Evolutionary conservation across 2,888 invertebrate genomes (phyloP).

Genomic region (Orchesella flavescens): DNA sequence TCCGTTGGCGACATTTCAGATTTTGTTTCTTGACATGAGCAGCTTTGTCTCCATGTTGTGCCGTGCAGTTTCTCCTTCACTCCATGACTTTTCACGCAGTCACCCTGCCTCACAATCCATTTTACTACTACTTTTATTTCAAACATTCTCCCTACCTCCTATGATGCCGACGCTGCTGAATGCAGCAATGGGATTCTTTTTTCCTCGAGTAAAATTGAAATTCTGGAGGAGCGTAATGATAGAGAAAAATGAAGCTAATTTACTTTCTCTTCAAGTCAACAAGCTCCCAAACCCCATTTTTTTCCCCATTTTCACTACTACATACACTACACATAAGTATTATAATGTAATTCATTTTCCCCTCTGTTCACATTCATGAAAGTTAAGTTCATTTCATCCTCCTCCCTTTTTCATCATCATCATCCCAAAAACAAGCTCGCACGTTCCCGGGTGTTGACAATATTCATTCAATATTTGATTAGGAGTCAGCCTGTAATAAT

Average conservation of each 20-base stretch:
- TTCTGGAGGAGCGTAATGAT: constrained; percentile 56
- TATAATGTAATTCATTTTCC: constrained; percentile 14
- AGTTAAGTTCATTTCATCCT: neutral
- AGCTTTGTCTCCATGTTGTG: constrained; percentile 2
- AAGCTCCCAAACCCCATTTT: neutral
- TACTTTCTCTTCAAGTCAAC: constrained; percentile 37
- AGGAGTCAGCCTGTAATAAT: constrained; percentile 9
- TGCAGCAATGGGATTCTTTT: neutral
- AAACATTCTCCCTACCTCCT: neutral
- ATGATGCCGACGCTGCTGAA: neutral
- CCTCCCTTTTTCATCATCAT: neutral
- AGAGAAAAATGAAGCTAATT: constrained; percentile 58
- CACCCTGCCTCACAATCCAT: neutral
- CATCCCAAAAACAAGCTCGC: too few relatives aligned
- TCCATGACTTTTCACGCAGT: neutral
- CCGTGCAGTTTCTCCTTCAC: constrained; percentile 25
- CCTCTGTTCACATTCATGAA: neutral
- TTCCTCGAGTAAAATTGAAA: constrained; percentile 36
- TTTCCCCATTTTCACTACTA: neutral
- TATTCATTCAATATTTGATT: constrained; percentile 27
- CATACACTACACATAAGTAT: too few relatives aligned
- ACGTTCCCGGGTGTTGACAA: neutral
- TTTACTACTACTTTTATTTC: neutral
- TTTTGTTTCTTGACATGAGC: constrained; percentile 13
- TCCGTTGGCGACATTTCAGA: constrained; percentile 26